These are phyloP conservation scores for Pteria penguin DNA, from an alignment of 2,888 invertebrate genomes.

Conservation along the genomic window DNA sequence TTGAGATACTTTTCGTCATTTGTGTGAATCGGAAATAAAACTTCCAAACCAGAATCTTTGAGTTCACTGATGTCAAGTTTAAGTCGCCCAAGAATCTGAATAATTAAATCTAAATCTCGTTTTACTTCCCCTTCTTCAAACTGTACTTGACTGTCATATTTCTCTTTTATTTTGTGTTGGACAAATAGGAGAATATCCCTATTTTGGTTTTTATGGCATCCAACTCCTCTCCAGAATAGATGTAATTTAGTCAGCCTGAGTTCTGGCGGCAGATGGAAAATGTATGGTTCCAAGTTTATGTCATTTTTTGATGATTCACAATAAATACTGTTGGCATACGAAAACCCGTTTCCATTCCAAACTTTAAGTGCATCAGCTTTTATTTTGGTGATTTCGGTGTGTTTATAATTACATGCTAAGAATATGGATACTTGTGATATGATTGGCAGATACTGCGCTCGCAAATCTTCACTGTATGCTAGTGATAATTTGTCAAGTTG, in stretches of 20 bases:
- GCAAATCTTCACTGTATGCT: slow-evolving; percentile 27
- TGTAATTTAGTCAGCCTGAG: slow-evolving; percentile 23
- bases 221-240: slow-evolving; percentile 31
- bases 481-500: slow-evolving; percentile 34
- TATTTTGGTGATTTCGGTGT: too few species aligned
- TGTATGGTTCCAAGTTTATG: slow-evolving; percentile 46
- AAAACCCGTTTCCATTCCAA: slow-evolving; percentile 54
- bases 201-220: slow-evolving; percentile 39
- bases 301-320: slow-evolving; percentile 19
- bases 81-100: slow-evolving; percentile 43
- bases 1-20: slow-evolving; percentile 6
- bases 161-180: slow-evolving; percentile 31
- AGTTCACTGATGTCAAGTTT: slow-evolving; percentile 10
- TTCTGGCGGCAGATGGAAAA: slow-evolving; percentile 43
- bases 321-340: slow-evolving; percentile 23
- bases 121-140: background rate
- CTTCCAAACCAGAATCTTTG: too few species aligned
- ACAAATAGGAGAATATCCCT: slow-evolving; percentile 29
- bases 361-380: too few species aligned
- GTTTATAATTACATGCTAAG: too few species aligned
- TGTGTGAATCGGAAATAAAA: slow-evolving; percentile 36
- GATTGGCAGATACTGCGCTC: slow-evolving; percentile 24
- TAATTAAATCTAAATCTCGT: slow-evolving; percentile 40
- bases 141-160: slow-evolving; percentile 1
- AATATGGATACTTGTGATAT: slow-evolving; percentile 37